Evolutionary conservation across 1,140 invertebrate genomes (phyloP).

Genomic region (Sinella curviseta): DNA sequence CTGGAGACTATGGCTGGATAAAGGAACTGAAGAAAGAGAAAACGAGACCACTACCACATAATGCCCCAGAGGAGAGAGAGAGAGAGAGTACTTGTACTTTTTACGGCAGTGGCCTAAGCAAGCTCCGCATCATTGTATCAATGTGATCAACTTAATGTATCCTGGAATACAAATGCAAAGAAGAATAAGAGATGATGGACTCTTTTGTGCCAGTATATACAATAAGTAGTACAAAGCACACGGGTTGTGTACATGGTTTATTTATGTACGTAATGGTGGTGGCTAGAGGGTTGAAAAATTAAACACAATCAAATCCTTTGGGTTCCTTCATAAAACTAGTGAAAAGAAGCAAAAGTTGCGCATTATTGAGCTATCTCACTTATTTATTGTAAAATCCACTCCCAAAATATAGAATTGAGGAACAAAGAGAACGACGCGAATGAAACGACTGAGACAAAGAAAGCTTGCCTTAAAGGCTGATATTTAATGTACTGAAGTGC

Average conservation of each 20-base stretch:
- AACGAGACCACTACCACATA: too few relatives aligned
- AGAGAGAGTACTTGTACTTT: background rate
- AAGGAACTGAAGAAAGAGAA: too few relatives aligned
- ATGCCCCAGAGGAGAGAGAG: background rate
- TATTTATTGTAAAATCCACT: conserved; percentile 15
- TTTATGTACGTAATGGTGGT: background rate
- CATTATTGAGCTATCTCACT: background rate
- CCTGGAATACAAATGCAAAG: background rate
- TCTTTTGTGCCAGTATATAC: background rate
- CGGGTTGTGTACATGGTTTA: too few relatives aligned
- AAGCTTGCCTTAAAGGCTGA: conserved; percentile 13
- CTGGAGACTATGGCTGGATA: too few relatives aligned
- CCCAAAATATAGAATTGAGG: background rate
- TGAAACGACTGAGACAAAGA: conserved; percentile 11
- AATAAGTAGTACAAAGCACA: background rate
- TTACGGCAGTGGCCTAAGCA: background rate
- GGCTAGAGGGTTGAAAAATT: conserved; percentile 20
- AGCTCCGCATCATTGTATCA: background rate
- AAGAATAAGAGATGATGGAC: background rate
- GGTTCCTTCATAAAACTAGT: background rate
- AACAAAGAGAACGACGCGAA: background rate
- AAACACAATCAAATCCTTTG: conserved; percentile 11
- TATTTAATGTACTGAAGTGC: conserved; percentile 20
- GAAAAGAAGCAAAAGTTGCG: conserved; percentile 9
- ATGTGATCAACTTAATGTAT: conserved; percentile 10